A percentile compares a stretch with the other conserved stretches of the same genome.
Evolutionary conservation across 1,140 invertebrate genomes (phyloP).

Genomic region (Rhyacophila brunnea): DNA sequence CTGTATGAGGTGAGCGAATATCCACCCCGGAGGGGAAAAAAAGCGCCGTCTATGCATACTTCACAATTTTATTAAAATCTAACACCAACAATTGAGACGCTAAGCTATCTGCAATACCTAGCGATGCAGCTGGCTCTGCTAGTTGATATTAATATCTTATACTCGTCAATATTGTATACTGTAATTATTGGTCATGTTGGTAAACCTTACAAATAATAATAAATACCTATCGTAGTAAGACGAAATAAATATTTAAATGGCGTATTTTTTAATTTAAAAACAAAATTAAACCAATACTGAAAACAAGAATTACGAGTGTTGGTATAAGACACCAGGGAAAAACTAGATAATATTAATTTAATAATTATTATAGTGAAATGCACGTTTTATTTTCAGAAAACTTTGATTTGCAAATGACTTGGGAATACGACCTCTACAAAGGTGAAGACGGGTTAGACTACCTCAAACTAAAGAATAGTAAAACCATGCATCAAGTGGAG

Average conservation of each 20-base stretch:
- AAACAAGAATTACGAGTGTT: too few relatives aligned
- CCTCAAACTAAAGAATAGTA: constrained; percentile 56
- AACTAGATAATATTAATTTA: not conserved
- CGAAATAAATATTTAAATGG: not conserved
- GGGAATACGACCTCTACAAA: constrained; percentile 55
- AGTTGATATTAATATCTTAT: too few relatives aligned
- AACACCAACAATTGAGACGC: too few relatives aligned
- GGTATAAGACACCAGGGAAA: too few relatives aligned
- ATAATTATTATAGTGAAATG: not conserved
- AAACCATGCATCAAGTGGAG: not conserved
- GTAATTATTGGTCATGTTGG: too few relatives aligned
- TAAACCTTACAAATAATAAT: not conserved
- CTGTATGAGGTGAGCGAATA: too few relatives aligned
- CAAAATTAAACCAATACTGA: not conserved
- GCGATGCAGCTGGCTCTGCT: too few relatives aligned
- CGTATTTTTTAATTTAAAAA: not conserved
- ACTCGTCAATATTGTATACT: too few relatives aligned
- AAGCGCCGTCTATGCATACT: too few relatives aligned
- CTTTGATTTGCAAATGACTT: constrained; percentile 54
- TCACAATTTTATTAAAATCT: too few relatives aligned
- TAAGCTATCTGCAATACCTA: too few relatives aligned
- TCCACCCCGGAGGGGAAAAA: too few relatives aligned
- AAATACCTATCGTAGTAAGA: not conserved
- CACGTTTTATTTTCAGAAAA: constrained; percentile 51
- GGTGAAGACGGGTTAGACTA: constrained; percentile 51